Base-by-base conservation (phyloP, 1,140 invertebrate genomes). In the Drosophila ficusphila region DNA sequence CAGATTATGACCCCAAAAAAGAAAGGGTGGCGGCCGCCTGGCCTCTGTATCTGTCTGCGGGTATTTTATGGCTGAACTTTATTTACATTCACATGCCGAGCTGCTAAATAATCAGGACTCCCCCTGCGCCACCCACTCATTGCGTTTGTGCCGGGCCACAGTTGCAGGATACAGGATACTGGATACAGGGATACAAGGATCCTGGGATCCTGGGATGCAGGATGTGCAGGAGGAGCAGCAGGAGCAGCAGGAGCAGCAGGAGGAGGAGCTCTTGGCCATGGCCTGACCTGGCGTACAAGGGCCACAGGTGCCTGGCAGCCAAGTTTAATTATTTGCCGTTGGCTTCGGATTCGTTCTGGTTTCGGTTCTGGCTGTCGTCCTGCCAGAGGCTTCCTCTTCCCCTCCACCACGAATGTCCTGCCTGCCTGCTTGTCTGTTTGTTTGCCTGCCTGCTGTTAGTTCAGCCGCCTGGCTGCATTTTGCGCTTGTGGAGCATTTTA, bases 291-390 rank as follows among this genome's bases (percentile, higher is more conserved):
- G 18, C 60, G 39, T 61, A 75, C 71, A 60, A 58, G 46, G 76
- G 76, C 71, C 71, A 85, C 79, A 85, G 81, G 79, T 85, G 79
- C 79, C 52, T 54, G 81, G 65, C 75, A 69, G 71, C 57, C 81
- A 76, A 76, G 76, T 76, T 86, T 86, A 85, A 85, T 85, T 85
- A 85, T 85, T 86, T 86, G 81, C 71, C 65, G 61, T 72, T 76
- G 76, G 54, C 64, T 71, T 64, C 54, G 42, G 52, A 58, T 25
- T 57, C 56, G 41, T 51, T 39, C 41, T 49, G 65, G 51, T 29
- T 54, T 47, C 25, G 49, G 56, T 36, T 25, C 21, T 51, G 46
- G 29, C 21, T 58, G 9, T n/a, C 11, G n/a, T 44, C 4, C 14
- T 29, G 38, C 16, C 16, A 4, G 3, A n/a, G 41, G 6, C 8